Evolutionary conservation across 2,113 vertebrate genomes (phyloP).

Genomic region (Spea bombifrons): DNA sequence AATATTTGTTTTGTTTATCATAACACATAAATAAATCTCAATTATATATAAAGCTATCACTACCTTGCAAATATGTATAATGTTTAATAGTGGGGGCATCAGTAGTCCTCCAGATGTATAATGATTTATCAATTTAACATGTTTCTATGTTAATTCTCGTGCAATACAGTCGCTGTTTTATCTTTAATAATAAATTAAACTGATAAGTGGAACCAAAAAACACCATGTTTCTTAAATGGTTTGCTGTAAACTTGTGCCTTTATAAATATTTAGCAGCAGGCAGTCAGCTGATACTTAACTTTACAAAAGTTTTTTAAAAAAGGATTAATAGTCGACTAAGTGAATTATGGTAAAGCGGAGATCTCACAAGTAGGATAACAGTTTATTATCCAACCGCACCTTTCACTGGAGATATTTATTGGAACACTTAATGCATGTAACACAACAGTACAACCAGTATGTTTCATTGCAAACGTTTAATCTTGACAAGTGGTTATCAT

Average conservation of each 20-base stretch:
- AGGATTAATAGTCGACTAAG: not conserved
- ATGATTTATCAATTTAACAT: not conserved
- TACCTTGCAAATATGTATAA: no score
- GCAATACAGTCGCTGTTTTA: not conserved
- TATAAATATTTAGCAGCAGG: not conserved
- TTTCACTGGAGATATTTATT: constrained; percentile 17
- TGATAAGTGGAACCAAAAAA: not conserved
- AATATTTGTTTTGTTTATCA: no score
- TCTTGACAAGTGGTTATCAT: constrained; percentile 40
- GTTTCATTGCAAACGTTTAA: not conserved
- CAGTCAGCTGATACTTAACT: not conserved
- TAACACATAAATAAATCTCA: no score
- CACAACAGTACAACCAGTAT: constrained; percentile 11
- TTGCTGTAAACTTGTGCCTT: not conserved
- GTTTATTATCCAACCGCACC: not conserved
- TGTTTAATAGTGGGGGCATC: not conserved
- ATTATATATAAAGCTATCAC: no score
- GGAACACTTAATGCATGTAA: not conserved
- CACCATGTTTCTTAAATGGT: not conserved
- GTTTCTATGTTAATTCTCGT: not conserved
- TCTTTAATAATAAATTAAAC: not conserved
- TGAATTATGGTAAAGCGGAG: not conserved
- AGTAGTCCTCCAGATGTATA: not conserved
- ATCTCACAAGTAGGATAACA: not conserved
- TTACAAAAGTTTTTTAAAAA: not conserved